A percentile compares a stretch with the other conserved stretches of the same genome.
Conservation (phyloP, 2,888 invertebrate genomes). For the Drosophila aldrichi region DNA sequence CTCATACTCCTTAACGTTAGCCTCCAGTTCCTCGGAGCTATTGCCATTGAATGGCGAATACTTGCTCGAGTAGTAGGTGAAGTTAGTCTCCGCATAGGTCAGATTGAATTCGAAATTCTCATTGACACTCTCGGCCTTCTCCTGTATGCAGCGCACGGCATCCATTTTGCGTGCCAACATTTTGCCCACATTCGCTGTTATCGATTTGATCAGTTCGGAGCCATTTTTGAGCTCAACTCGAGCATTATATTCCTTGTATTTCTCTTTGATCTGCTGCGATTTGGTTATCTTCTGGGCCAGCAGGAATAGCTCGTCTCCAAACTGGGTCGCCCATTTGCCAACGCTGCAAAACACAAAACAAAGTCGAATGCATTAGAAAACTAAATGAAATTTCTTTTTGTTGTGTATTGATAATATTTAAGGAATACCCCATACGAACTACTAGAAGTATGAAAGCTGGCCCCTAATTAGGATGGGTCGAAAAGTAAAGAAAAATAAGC, state of each 20-base stretch:
- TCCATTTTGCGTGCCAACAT: slow-evolving; percentile 96
- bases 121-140: slow-evolving; percentile 90
- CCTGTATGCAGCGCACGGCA: slow-evolving; percentile 93
- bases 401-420: slow-evolving; percentile 1
- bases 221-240: slow-evolving; percentile 93
- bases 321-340: slow-evolving; percentile 91
- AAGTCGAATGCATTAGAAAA: background rate
- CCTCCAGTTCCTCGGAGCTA: slow-evolving; percentile 72
- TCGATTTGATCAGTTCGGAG: slow-evolving; percentile 90
- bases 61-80: slow-evolving; percentile 92
- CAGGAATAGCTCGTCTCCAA: slow-evolving; percentile 93
- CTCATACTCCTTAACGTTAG: slow-evolving; percentile 76
- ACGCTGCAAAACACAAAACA: slow-evolving; percentile 87
- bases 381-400: background rate
- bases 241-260: slow-evolving; percentile 92
- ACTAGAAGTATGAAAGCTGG: too few relatives aligned
- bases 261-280: slow-evolving; percentile 91
- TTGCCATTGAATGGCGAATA: slow-evolving; percentile 87
- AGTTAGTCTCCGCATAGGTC: slow-evolving; percentile 82
- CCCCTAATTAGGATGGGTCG: background rate
- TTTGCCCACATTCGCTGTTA: slow-evolving; percentile 92
- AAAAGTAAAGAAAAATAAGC: too few relatives aligned
- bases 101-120: slow-evolving; percentile 87
- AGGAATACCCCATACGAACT: too few relatives aligned
- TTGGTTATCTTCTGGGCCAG: slow-evolving; percentile 92